Percentiles rank a stretch among this genome's conserved stretches.
Evolutionary conservation across 2,888 invertebrate genomes (phyloP).

Genomic region (Nomada fucata): DNA sequence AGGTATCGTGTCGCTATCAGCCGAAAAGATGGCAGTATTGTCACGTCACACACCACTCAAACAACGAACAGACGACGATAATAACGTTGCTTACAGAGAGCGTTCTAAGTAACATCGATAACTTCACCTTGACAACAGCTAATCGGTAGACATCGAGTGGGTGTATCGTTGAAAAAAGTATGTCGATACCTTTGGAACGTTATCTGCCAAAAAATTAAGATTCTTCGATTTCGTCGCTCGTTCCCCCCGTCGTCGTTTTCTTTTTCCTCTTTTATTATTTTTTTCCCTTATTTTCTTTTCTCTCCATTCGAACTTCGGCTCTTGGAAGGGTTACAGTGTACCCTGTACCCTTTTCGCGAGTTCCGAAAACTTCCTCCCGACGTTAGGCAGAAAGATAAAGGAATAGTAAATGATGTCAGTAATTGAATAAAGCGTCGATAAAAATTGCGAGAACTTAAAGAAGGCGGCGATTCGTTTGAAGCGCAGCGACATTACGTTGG

Average conservation of each 20-base stretch:
- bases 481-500: neutral
- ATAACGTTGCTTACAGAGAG: constrained; percentile 28
- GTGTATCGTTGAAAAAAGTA: constrained; percentile 16
- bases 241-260: neutral
- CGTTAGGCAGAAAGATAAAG: neutral
- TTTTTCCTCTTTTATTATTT: neutral
- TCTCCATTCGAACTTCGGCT: too few species aligned
- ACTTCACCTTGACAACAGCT: constrained; percentile 33
- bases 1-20: constrained; percentile 58
- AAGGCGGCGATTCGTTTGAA: neutral
- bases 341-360: neutral
- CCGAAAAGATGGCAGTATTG: constrained; percentile 77
- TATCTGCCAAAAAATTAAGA: neutral
- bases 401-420: neutral
- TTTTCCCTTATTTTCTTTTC: too few species aligned
- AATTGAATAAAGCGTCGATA: neutral
- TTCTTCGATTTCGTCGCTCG: too few species aligned
- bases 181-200: constrained; percentile 8
- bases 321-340: neutral
- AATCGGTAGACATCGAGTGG: constrained; percentile 44
- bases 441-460: neutral
- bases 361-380: neutral
- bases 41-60: constrained; percentile 74
- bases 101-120: constrained; percentile 49
- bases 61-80: constrained; percentile 66